Evolutionary conservation across 2,113 vertebrate species (phyloP).

Genomic region (Spilogale gracilis): DNA sequence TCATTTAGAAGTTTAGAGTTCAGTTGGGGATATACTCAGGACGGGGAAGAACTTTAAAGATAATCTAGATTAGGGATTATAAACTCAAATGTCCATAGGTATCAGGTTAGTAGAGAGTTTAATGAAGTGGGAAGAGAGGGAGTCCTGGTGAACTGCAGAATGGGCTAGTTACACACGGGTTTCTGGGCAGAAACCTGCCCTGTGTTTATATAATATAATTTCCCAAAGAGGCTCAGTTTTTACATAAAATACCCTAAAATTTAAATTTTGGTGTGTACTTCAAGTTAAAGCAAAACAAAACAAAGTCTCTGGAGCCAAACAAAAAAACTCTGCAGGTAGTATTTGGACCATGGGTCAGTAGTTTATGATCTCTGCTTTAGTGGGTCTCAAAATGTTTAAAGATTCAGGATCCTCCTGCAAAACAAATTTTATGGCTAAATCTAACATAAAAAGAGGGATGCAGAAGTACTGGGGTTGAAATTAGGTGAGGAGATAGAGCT

Average conservation of each 20-base stretch:
- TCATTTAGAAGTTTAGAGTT: neutral
- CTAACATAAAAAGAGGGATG: neutral
- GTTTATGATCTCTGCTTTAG: neutral
- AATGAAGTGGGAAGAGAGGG: neutral
- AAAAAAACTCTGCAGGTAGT: neutral
- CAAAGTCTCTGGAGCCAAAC: neutral
- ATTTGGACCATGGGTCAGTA: neutral
- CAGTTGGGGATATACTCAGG: neutral
- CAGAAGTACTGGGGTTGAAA: neutral
- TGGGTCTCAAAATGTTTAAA: slow-evolving; percentile 33
- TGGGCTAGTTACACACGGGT: no score
- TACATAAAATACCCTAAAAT: neutral
- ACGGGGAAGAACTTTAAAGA: neutral
- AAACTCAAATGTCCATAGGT: neutral
- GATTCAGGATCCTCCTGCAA: neutral
- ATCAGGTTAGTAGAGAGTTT: neutral
- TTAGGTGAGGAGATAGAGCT: neutral
- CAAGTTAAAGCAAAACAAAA: slow-evolving; percentile 38
- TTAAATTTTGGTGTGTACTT: slow-evolving; percentile 27
- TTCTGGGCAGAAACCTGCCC: neutral
- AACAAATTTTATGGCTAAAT: neutral
- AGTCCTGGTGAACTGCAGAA: neutral
- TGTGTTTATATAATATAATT: neutral
- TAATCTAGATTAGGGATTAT: neutral
- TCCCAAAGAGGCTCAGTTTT: neutral